phyloP scores from a whole-genome alignment of 2,797 vertebrate species.

The Prionace glauca region DNA sequence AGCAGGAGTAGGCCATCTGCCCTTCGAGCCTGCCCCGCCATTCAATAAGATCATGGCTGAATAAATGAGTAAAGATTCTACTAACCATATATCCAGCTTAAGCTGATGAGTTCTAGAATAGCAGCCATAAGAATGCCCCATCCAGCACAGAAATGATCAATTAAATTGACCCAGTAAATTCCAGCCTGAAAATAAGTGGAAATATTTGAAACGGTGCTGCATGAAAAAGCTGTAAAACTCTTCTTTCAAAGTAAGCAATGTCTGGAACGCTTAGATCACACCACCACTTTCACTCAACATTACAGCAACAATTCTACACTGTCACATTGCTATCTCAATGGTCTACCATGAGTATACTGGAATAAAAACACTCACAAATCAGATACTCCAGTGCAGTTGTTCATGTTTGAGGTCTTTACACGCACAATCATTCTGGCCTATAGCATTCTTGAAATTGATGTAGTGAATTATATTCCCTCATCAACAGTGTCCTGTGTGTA shows the following conservation, averaged over 20 bases:
- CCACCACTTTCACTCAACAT: neutral
- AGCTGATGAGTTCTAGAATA: constrained; percentile 72
- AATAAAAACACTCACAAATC: too few species aligned
- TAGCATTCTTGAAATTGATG: too few species aligned
- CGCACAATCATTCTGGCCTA: too few species aligned
- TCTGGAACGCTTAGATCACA: neutral
- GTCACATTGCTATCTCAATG: too few species aligned
- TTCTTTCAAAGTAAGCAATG: neutral
- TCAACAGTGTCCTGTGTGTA: too few species aligned
- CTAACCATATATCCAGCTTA: constrained; percentile 82
- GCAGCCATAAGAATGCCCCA: constrained; percentile 77
- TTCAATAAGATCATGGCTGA: too few species aligned
- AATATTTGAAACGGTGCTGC: neutral
- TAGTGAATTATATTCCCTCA: too few species aligned
- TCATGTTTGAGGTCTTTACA: too few species aligned
- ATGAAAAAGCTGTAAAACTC: neutral
- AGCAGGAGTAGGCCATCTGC: too few species aligned
- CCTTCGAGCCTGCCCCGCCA: too few species aligned
- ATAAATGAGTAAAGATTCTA: neutral
- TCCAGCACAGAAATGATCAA: constrained; percentile 68
- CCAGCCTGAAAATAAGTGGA: constrained; percentile 53
- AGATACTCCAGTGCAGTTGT: too few species aligned
- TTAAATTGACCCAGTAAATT: constrained; percentile 64
- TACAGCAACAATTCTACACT: neutral
- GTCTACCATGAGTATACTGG: too few species aligned